A percentile compares a stretch with the other conserved stretches of the same genome.
These are phyloP conservation scores for Brachylomia viminalis DNA, from an alignment of 2,888 invertebrate species.

Conservation along the genomic window DNA sequence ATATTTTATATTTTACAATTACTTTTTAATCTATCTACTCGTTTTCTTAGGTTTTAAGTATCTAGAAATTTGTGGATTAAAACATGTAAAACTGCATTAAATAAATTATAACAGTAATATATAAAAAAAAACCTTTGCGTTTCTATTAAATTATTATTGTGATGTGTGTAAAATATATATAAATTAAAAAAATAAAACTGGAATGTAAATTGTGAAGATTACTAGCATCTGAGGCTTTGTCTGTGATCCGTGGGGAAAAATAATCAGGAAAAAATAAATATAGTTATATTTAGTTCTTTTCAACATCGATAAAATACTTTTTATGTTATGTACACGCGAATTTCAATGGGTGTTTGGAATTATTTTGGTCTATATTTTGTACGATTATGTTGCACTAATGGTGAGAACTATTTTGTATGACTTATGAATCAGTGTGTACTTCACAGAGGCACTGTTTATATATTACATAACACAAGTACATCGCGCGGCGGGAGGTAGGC, in stretches of 20 bases:
- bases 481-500: constrained; percentile 39
- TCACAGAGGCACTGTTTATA: constrained; percentile 78
- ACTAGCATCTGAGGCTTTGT: constrained; percentile 87
- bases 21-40: constrained; percentile 82
- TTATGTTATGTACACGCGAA: constrained; percentile 78
- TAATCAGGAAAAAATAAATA: constrained; percentile 72
- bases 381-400: constrained; percentile 87
- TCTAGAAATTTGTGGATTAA: constrained; percentile 70
- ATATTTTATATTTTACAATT: constrained; percentile 74
- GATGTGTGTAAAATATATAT: constrained; percentile 58
- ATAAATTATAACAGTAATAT: constrained; percentile 77
- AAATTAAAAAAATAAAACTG: constrained; percentile 69
- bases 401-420: constrained; percentile 75
- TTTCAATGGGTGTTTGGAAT: constrained; percentile 82
- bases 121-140: constrained; percentile 76
- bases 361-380: constrained; percentile 89
- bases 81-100: constrained; percentile 64
- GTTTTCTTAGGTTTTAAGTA: constrained; percentile 80
- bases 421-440: constrained; percentile 69
- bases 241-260: constrained; percentile 76
- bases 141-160: constrained; percentile 66
- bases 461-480: constrained; percentile 38
- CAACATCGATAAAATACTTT: constrained; percentile 84
- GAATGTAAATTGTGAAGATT: constrained; percentile 84
- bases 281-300: constrained; percentile 67